A percentile compares a stretch with the other conserved stretches of the same genome.
Conservation (phyloP, 1,140 invertebrate genomes). For the Procambarus clarkii region DNA sequence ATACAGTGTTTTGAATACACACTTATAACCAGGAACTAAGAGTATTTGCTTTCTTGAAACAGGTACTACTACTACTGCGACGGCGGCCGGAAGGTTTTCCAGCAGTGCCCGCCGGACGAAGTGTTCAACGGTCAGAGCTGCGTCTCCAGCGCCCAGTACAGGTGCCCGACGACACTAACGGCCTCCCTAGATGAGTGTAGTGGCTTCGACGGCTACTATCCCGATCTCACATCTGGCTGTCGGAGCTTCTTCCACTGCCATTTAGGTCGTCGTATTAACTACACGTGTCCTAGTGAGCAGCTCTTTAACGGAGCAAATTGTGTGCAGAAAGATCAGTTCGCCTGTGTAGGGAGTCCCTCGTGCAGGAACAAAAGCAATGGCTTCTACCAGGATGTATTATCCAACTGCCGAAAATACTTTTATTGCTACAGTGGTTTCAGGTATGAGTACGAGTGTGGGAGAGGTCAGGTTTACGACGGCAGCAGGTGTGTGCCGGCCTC, state of each 20-base stretch:
- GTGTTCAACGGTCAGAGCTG: conserved; percentile 21
- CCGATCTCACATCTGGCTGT: conserved; percentile 12
- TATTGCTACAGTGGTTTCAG: conserved; percentile 25
- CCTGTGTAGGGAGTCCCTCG: neutral
- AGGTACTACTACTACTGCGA: conserved; percentile 53
- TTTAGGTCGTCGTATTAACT: neutral
- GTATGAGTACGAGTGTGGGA: conserved; percentile 13
- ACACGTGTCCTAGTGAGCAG: neutral
- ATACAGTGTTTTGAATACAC: neutral
- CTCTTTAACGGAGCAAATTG: conserved; percentile 12
- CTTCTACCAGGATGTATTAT: conserved; percentile 14
- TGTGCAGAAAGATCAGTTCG: neutral
- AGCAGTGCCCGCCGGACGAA: conserved; percentile 3
- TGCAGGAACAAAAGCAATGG: conserved; percentile 15
- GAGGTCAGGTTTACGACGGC: conserved; percentile 15
- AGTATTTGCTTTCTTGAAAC: neutral
- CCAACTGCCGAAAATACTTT: conserved; percentile 11
- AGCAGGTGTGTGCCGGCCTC: conserved; percentile 28
- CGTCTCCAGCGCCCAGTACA: conserved; percentile 17
- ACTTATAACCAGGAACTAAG: neutral
- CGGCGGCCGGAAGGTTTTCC: neutral
- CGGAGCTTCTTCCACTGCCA: conserved; percentile 14
- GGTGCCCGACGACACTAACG: neutral
- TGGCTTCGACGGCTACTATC: conserved; percentile 8
- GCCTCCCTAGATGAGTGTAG: neutral